phyloP scores from a whole-genome alignment of 2,113 vertebrate species.

The Elgaria multicarinata region DNA sequence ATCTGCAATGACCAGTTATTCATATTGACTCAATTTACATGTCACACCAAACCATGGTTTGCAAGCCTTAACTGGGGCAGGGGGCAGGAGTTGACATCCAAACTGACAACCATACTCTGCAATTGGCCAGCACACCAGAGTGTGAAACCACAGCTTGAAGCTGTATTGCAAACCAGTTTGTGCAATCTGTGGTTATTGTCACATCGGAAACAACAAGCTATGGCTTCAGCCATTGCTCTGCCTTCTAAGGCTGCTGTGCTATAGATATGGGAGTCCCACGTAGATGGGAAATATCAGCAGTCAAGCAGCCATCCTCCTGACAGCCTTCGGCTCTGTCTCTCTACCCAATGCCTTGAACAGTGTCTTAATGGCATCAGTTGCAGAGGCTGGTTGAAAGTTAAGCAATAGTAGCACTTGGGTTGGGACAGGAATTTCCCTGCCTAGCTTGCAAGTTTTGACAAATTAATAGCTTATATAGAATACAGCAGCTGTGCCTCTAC shows the following conservation, averaged over 20 bases:
- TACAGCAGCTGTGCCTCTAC: background rate
- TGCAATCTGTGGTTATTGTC: background rate
- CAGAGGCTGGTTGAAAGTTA: background rate
- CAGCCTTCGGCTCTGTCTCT: too few species aligned
- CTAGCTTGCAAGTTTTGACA: background rate
- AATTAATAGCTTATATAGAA: background rate
- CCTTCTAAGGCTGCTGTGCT: background rate
- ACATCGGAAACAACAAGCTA: background rate
- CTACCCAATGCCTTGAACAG: background rate
- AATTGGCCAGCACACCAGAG: background rate
- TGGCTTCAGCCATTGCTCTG: background rate
- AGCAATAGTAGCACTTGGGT: background rate
- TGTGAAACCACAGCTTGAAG: background rate
- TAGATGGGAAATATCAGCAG: background rate
- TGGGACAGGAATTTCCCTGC: background rate
- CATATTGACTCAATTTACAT: background rate
- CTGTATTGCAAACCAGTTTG: background rate
- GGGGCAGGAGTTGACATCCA: too few species aligned
- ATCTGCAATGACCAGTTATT: background rate
- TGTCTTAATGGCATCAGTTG: background rate
- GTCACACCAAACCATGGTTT: too few species aligned
- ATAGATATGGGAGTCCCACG: background rate
- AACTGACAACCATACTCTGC: background rate
- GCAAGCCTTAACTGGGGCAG: background rate
- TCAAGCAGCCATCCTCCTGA: background rate